phyloP scores from a whole-genome alignment of 2,797 vertebrate species.

The Spondyliosoma cantharus region DNA sequence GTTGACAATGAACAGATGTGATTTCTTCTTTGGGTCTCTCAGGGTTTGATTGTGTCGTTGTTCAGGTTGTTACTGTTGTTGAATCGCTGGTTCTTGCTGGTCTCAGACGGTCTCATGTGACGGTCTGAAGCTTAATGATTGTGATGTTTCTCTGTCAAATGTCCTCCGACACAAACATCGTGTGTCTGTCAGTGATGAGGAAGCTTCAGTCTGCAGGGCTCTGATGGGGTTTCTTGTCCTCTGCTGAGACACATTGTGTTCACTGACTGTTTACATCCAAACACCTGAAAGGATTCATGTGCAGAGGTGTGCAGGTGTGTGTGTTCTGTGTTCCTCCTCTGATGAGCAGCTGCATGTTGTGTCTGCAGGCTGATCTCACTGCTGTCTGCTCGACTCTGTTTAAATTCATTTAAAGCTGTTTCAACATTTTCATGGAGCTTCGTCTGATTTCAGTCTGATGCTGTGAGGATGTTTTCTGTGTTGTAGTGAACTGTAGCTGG shows the following conservation, averaged over 20 bases:
- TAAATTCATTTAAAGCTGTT: too few species aligned
- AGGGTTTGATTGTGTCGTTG: background rate
- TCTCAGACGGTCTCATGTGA: too few species aligned
- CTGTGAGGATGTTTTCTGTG: too few species aligned
- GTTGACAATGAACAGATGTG: background rate
- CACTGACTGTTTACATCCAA: background rate
- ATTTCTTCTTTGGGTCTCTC: background rate
- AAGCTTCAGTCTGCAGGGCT: background rate
- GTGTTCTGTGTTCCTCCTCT: too few species aligned
- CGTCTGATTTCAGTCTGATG: too few species aligned
- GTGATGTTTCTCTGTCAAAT: background rate
- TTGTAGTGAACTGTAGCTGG: too few species aligned
- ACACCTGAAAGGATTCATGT: background rate
- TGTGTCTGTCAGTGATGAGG: background rate
- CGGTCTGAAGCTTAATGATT: background rate
- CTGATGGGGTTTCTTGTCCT: background rate
- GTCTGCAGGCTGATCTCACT: too few species aligned
- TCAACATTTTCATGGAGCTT: too few species aligned
- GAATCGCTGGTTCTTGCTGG: too few species aligned
- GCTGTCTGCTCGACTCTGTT: too few species aligned
- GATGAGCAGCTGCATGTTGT: background rate
- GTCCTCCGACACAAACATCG: background rate
- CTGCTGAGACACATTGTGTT: background rate
- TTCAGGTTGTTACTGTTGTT: background rate
- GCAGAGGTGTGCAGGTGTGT: background rate